Base-by-base conservation (phyloP, 2,888 invertebrate species). In the Trachelus iudaicus region DNA sequence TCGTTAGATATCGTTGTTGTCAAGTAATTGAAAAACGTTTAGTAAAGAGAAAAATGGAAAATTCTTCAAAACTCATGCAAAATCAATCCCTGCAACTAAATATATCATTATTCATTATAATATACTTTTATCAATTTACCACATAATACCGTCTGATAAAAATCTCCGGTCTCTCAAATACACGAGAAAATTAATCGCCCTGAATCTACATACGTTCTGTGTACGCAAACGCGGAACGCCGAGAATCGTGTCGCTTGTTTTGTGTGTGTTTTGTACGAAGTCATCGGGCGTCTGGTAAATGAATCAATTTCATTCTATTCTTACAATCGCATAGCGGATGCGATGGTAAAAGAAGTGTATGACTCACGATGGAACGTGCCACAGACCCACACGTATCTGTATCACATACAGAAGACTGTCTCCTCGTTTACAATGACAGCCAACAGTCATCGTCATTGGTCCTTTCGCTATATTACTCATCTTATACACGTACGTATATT, bases 291-390 rank as follows among this genome's bases (percentile, higher is more conserved):
- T 31, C 71, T 71, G 71, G 33, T 71, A 84, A 83, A 83, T 86
- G 86, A 87, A 87, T 87, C 88, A 88, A 88, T 87, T 88, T 86
- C 82, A 84, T 87, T 85, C 87, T 88, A 88, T 88, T 87, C 88
- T 88, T 88, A 87, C 86, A 83, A 86, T 82, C 82, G 83, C 79
- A 76, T 81, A 78, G 75, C 77, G 83, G 86, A 88, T 87, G 85
- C 83, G 84, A 85, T 83, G 82, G 85, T 82, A 82, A 86, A 87
- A 85, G 85, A 84, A 86, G 86, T 83, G 85, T 86, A 85, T 88
- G 88, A 88, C 80, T 88, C 88, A 88, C 83, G 71, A 34, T 71
- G 33, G 71, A 71, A 33, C 34, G 33, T 71, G 71, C 30, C 71
- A 31, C 71, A 71, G 13, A 31, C 9, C 71, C 34, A 33, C 13